Conservation (phyloP, 2,113 vertebrate genomes). For the Oreochromis niloticus region DNA sequence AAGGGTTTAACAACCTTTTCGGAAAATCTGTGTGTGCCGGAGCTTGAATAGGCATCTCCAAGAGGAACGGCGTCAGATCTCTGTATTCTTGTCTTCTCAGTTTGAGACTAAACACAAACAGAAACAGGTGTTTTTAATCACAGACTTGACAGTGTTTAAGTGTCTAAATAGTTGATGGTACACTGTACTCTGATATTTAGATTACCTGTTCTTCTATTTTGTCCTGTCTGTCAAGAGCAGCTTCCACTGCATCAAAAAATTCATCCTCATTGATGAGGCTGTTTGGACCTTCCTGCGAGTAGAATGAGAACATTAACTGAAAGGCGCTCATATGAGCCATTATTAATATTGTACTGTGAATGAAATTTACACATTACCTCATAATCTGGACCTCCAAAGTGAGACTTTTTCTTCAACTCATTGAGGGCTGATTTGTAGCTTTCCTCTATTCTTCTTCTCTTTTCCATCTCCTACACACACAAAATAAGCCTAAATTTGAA, state of each 20-base stretch:
- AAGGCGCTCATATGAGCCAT: not conserved
- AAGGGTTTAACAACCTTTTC: constrained; percentile 74
- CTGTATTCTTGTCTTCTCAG: constrained; percentile 85
- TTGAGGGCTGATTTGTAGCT: constrained; percentile 82
- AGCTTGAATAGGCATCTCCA: constrained; percentile 80
- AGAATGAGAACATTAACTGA: not conserved
- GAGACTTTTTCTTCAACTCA: constrained; percentile 93
- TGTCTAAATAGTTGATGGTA: not conserved
- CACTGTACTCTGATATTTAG: not conserved
- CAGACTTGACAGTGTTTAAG: not conserved
- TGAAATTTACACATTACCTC: constrained; percentile 72
- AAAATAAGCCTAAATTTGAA: not conserved
- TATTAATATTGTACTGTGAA: not conserved
- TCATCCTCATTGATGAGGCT: constrained; percentile 98
- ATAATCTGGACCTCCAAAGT: constrained; percentile 95
- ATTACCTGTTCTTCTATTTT: constrained; percentile 96
- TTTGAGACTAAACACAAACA: constrained; percentile 75
- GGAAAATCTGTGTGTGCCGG: constrained; percentile 83
- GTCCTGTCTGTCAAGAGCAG: constrained; percentile 94
- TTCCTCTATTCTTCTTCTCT: constrained; percentile 84
- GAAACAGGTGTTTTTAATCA: not conserved
- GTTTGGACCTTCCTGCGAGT: constrained; percentile 90
- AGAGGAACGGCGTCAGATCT: constrained; percentile 78
- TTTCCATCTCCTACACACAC: constrained; percentile 81
- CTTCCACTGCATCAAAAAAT: constrained; percentile 98